Conservation (phyloP, 2,113 vertebrate species). For the Balaeniceps rex region DNA sequence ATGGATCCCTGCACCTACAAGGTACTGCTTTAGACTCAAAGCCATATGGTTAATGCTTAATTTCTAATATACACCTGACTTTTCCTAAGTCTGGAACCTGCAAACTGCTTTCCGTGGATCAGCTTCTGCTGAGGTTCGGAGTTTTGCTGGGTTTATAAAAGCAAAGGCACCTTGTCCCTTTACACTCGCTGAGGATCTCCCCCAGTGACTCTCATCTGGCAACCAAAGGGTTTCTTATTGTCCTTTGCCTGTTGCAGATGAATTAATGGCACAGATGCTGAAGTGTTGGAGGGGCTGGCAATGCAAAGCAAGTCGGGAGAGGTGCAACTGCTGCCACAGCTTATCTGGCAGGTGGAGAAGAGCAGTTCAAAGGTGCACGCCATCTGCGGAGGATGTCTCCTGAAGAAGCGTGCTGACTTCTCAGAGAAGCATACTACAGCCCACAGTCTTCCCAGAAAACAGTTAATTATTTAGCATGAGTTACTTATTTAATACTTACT, state of each 20-base stretch:
- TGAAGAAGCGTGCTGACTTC: neutral
- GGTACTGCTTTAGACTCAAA: neutral
- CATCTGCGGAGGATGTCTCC: neutral
- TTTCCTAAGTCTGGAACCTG: neutral
- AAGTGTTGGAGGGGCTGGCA: neutral
- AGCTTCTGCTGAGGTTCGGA: neutral
- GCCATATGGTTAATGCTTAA: accelerated
- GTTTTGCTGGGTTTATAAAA: neutral
- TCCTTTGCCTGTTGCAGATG: neutral
- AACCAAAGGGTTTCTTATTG: neutral
- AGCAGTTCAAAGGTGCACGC: neutral
- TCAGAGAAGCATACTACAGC: neutral
- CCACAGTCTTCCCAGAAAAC: neutral
- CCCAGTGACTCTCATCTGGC: neutral
- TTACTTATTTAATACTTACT: neutral
- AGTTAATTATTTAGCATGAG: neutral
- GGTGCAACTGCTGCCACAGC: neutral
- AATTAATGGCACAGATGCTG: neutral
- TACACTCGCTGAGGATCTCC: neutral
- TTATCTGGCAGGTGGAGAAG: neutral
- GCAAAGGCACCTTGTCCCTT: accelerated
- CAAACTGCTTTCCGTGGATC: neutral
- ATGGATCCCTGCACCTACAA: neutral
- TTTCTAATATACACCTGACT: neutral
- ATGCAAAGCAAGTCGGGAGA: neutral